Evolutionary conservation across 2,113 vertebrate genomes (phyloP), one percentile per base, ranked within the genome.

Genomic region (Muntiacus muntjak): DNA sequence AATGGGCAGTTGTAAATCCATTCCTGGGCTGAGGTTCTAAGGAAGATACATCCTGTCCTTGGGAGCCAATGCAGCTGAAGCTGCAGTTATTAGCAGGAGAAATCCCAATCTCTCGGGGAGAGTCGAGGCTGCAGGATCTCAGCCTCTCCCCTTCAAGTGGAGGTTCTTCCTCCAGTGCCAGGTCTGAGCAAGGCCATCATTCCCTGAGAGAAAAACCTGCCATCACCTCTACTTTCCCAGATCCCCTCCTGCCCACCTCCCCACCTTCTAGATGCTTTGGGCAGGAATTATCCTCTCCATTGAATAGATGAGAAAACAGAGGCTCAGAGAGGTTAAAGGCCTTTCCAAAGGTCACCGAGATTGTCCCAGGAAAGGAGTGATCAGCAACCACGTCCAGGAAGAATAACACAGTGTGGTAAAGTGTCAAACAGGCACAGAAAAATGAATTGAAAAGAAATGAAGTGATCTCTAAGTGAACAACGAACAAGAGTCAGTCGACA

Each of bases 361-460:
- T 78, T 85, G 40, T 74, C 40, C 81, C 26, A 55, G 95, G 82
- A 74, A 58, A 94, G 79, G 5, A 11, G 4, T 47, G 76, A 88
- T 67, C 54, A 82, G 30, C 45, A 52, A 50, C 30, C 54, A 45
- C 11, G 12, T 6, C 28, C 1, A 93, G 30, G 40, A 71, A 96
- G 60, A 76, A 55, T 62, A 91, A 52, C 8, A 15, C 54, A 47
- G 45, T 12, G 30, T 40, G 36, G 55, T 11, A 2, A 81, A 78
- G 86, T 45, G 40, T 91, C 90, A 86, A 94, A 64, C 0, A 3
- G 82, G 40, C 67, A 36, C 45, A 67, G 79, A 60, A 90, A 96
- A 95, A 50, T 67, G 45, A 71, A 97, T 43, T 78, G 87, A 87
- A 97, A 94, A 93, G 95, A 95, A 97, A 97, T 87, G 86, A 98